Evolutionary conservation across 2,797 vertebrate species (phyloP).

Genomic region (Sarcophilus harrisii): DNA sequence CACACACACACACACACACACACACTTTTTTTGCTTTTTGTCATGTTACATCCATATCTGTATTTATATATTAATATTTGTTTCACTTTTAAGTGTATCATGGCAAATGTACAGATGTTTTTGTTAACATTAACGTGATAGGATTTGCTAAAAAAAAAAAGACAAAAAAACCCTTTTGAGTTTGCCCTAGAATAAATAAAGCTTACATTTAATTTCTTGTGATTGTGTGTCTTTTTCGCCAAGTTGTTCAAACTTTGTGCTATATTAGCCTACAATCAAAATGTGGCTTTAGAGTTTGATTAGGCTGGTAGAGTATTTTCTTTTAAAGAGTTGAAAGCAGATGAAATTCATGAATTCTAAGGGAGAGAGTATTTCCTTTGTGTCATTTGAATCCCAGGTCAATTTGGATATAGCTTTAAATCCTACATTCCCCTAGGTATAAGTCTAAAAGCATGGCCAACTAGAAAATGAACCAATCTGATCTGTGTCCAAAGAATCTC

Average conservation of each 20-base stretch:
- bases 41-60: conserved; percentile 93
- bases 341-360: background rate
- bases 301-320: background rate
- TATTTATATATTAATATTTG: conserved; percentile 95
- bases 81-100: conserved; percentile 92
- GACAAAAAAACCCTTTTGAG: conserved; percentile 87
- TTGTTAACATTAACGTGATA: conserved; percentile 94
- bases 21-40: conserved; percentile 83
- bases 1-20: background rate
- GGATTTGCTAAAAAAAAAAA: conserved; percentile 95
- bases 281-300: background rate
- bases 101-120: conserved; percentile 95
- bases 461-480: background rate
- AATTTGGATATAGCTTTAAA: background rate
- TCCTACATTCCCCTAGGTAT: background rate
- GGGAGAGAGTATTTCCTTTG: background rate
- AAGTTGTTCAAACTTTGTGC: accelerated
- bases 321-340: background rate
- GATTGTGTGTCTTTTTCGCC: background rate
- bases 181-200: conserved; percentile 95
- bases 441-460: background rate
- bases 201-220: conserved; percentile 75
- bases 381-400: background rate
- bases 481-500: background rate
- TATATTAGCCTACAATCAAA: background rate